Evolutionary conservation across 2,797 vertebrate genomes (phyloP), one percentile per base, ranked within the genome.

Genomic region (Coilia nasus): DNA sequence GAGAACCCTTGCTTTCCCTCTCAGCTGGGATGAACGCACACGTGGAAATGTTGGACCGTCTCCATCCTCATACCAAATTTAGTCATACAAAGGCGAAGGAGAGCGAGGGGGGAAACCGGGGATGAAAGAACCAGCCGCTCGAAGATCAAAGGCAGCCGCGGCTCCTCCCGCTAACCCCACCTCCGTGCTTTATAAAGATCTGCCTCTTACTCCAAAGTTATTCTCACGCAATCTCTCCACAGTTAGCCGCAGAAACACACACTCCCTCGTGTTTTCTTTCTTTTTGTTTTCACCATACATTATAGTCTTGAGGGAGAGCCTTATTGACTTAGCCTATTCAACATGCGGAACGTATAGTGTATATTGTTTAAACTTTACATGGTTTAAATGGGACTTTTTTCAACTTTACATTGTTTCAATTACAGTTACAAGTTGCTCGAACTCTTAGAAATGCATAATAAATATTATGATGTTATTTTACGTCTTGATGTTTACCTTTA

Each of bases 21-120:
- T 98, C 97, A 98, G 97, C 97, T 98, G 97, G 97, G 97, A 97
- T 96, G 95, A 94, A 95, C 95, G 97, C 96, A 97, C 98, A 98
- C 98, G 98, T 99, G 97, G 97, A 97, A 97, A 96, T 96, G 93
- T 96, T 98, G 97, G 97, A 97, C 92, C 91, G 89, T 91, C 94
- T 98, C 97, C 97, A 97, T 93, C 93, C 96, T 95, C 96, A 95
- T 95, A 95, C 97, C 97, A 97, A 98, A 98, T 98, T 97, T 98
- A 98, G 97, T 97, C 97, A 97, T 96, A 98, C 97, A 99, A 98
- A 98, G 97, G 95, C 95, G 89, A 93, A 90, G 91, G 92, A 95
- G 96, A 94, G 93, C 92, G 94, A 90, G 90, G 90, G 54, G 88
- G 89, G 90, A 84, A 47, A 88, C 88, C 78, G 88, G 91, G 92